A percentile compares a stretch with the other conserved stretches of the same genome.
Evolutionary conservation across 2,797 vertebrate genomes (phyloP).

Genomic region (Parauchenoglanis punctatus): DNA sequence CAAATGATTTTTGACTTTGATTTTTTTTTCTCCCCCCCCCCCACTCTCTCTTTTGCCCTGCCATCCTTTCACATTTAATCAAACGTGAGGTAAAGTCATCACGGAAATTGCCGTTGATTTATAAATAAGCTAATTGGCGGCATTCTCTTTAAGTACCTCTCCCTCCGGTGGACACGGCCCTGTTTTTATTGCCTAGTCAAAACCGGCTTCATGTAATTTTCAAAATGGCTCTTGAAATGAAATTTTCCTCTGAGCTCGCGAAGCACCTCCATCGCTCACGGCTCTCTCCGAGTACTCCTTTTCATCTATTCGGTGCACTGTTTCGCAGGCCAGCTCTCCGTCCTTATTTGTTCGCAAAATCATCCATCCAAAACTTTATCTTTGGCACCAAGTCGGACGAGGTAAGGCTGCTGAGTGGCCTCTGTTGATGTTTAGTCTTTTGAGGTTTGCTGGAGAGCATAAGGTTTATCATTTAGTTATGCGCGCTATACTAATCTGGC

Average conservation of each 20-base stretch:
- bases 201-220: constrained; percentile 67
- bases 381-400: constrained; percentile 46
- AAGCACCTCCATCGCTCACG: constrained; percentile 57
- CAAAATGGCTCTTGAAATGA: constrained; percentile 71
- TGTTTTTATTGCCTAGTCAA: constrained; percentile 71
- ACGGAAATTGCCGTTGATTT: constrained; percentile 92
- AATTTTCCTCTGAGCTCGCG: constrained; percentile 58
- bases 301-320: constrained; percentile 44
- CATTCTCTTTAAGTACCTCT: constrained; percentile 87
- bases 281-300: constrained; percentile 49
- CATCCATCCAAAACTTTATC: constrained; percentile 49
- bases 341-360: constrained; percentile 52
- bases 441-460: constrained; percentile 34
- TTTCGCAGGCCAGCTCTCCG: constrained; percentile 38
- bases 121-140: constrained; percentile 95
- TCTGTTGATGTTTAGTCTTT: constrained; percentile 52
- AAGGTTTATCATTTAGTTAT: constrained; percentile 28
- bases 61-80: constrained; percentile 80
- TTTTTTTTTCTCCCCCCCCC: constrained; percentile 64
- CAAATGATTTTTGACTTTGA: constrained; percentile 83
- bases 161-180: constrained; percentile 61
- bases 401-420: constrained; percentile 49
- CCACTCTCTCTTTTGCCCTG: constrained; percentile 51
- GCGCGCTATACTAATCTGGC: not conserved
- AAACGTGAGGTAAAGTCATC: constrained; percentile 89